phyloP scores from a whole-genome alignment of 2,113 vertebrate genomes.

The Campylomormyrus numenius region DNA sequence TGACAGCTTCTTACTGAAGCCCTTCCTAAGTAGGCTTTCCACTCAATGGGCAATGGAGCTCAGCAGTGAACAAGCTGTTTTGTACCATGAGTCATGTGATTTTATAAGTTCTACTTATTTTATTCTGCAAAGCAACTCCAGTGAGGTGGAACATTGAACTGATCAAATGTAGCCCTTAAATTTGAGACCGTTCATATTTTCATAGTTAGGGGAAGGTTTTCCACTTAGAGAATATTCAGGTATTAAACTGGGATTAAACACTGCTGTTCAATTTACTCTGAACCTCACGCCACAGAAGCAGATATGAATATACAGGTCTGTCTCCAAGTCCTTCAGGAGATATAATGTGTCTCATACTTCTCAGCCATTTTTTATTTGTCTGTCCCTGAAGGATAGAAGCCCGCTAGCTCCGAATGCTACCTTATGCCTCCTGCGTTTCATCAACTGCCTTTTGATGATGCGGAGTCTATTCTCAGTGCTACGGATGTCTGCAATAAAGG shows the following conservation, averaged over 20 bases:
- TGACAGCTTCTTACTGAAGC: not conserved
- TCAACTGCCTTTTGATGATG: not conserved
- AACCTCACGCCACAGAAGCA: not conserved
- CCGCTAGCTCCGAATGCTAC: not conserved
- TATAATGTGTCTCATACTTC: not conserved
- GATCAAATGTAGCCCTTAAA: not conserved
- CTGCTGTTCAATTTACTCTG: not conserved
- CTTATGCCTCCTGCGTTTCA: not conserved
- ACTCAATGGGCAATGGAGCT: not conserved
- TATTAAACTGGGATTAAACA: not conserved
- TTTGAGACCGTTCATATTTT: not conserved
- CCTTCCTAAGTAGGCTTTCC: not conserved
- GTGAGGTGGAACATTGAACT: not conserved
- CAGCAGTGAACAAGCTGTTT: not conserved
- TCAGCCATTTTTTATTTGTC: not conserved
- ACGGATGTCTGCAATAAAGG: not conserved
- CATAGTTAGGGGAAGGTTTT: not conserved
- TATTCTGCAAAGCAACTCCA: not conserved
- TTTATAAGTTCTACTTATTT: not conserved
- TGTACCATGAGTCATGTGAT: not conserved
- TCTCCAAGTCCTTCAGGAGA: not conserved
- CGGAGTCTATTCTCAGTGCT: not conserved
- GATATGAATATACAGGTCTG: not conserved
- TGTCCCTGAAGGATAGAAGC: not conserved
- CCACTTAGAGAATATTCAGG: not conserved